These are phyloP conservation scores for Prorops nasuta DNA, from an alignment of 1,140 invertebrate genomes.

Conservation along the genomic window DNA sequence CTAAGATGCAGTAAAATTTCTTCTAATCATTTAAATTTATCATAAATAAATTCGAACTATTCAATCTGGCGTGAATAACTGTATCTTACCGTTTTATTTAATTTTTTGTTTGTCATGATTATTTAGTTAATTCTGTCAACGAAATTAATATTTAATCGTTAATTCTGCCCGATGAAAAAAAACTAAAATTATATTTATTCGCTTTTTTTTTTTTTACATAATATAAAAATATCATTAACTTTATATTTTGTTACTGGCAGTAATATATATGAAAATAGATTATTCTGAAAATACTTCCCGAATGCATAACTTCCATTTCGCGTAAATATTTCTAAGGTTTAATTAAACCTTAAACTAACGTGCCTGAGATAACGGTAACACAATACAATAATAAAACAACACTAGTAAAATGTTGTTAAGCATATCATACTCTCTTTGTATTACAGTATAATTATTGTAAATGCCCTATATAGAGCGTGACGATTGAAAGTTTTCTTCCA, in stretches of 20 bases:
- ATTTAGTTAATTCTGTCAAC: slow-evolving; percentile 4
- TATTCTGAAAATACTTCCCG: not conserved
- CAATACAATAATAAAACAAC: no score
- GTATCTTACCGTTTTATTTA: no score
- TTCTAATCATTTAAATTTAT: no score
- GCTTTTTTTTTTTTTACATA: slow-evolving; percentile 1
- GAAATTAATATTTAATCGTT: slow-evolving; percentile 5
- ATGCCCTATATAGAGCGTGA: no score
- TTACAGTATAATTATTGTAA: no score
- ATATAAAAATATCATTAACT: slow-evolving; percentile 14
- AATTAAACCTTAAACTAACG: not conserved
- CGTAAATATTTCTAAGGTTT: not conserved
- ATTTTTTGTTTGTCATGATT: no score
- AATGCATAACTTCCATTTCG: not conserved
- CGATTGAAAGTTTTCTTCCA: no score
- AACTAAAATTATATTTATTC: not conserved
- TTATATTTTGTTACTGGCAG: not conserved
- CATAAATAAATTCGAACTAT: no score
- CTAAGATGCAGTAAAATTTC: no score
- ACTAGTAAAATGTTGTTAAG: no score
- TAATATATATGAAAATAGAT: slow-evolving; percentile 8
- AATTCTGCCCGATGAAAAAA: not conserved
- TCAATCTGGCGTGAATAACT: no score
- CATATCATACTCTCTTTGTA: no score
- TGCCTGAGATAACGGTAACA: slow-evolving; percentile 4